These are phyloP conservation scores for Pseudomyrmex dendroicus DNA, from an alignment of 1,140 invertebrate genomes.

Conservation along the genomic window DNA sequence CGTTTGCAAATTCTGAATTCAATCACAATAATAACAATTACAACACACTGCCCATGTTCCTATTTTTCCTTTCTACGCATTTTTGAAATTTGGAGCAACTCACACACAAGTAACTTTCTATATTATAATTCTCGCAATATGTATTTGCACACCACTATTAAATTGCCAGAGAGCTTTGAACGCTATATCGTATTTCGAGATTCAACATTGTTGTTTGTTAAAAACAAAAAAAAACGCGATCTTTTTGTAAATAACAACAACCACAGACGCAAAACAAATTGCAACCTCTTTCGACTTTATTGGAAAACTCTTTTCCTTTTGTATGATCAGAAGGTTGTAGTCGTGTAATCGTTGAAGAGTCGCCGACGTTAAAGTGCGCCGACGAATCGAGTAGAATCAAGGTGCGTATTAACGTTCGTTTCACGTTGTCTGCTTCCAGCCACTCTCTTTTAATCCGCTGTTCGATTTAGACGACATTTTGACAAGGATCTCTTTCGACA, in stretches of 20 bases:
- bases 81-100: no score
- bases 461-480: conserved; percentile 22
- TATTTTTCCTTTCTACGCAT: no score
- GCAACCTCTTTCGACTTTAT: conserved; percentile 13
- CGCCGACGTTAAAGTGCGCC: not conserved
- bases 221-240: not conserved
- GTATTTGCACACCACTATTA: no score
- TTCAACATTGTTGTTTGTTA: no score
- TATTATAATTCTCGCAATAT: no score
- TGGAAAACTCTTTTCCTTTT: conserved; percentile 46
- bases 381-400: not conserved
- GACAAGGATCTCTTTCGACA: not conserved
- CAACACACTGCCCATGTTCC: no score
- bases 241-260: no score
- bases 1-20: no score
- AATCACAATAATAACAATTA: no score
- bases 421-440: conserved; percentile 35
- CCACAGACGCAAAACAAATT: not conserved
- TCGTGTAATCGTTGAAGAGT: conserved; percentile 10
- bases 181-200: no score
- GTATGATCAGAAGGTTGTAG: conserved; percentile 18
- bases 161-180: no score
- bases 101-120: no score
- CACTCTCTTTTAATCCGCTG: conserved; percentile 30
- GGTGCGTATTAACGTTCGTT: conserved; percentile 10